Conservation (phyloP, 2,797 vertebrate genomes). For the Chaunax sp. region DNA sequence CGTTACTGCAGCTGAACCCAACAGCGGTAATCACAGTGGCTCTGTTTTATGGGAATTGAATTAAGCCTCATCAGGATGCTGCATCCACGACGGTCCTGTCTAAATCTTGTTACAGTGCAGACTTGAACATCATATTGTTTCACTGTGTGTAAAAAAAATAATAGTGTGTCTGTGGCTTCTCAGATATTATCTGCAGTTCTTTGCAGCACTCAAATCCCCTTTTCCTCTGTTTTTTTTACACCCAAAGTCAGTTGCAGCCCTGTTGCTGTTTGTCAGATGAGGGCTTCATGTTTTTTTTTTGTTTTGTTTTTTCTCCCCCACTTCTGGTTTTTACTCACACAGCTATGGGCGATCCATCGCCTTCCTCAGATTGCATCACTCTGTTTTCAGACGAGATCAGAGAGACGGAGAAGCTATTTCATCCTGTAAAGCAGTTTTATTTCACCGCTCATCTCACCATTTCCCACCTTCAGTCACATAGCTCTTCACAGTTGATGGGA, state of each 20-base stretch:
- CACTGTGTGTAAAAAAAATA: neutral
- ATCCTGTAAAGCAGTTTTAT: slow-evolving; percentile 48
- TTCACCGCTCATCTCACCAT: slow-evolving; percentile 20
- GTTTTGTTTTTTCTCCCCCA: neutral
- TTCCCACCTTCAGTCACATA: slow-evolving; percentile 42
- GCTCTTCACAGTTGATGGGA: slow-evolving; percentile 43
- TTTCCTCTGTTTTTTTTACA: neutral
- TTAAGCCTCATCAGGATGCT: slow-evolving; percentile 43
- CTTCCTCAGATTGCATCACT: slow-evolving; percentile 64
- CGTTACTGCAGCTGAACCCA: slow-evolving; percentile 29
- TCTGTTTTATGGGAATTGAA: slow-evolving; percentile 39
- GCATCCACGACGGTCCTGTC: slow-evolving; percentile 42
- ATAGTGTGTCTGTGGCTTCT: slow-evolving; percentile 6
- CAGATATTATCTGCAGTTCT: slow-evolving; percentile 17
- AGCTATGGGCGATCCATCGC: slow-evolving; percentile 44
- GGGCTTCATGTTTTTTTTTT: slow-evolving; percentile 39
- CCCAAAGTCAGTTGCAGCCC: slow-evolving; percentile 24
- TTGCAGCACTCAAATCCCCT: slow-evolving; percentile 5
- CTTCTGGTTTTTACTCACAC: slow-evolving; percentile 49
- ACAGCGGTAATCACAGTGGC: slow-evolving; percentile 16
- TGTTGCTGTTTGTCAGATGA: slow-evolving; percentile 36
- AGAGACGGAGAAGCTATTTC: slow-evolving; percentile 40
- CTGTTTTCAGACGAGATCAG: slow-evolving; percentile 40
- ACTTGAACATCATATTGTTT: slow-evolving; percentile 27
- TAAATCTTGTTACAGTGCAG: slow-evolving; percentile 30